A percentile compares a stretch with the other conserved stretches of the same genome.
These are phyloP conservation scores for Drosophila acutilabella DNA, from an alignment of 2,888 invertebrate genomes.

Conservation along the genomic window DNA sequence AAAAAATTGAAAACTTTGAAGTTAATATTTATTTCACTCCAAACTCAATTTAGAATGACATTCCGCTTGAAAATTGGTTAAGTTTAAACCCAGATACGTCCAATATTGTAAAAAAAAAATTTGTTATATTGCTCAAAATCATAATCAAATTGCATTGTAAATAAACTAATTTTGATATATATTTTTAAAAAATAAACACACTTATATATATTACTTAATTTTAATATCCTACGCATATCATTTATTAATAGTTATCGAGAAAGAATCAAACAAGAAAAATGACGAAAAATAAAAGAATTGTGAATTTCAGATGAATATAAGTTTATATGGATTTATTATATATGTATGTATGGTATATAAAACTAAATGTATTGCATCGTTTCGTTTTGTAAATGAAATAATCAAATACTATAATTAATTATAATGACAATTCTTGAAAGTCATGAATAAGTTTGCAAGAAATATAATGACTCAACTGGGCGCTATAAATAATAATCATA, in stretches of 20 bases:
- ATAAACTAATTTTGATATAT: too few relatives aligned
- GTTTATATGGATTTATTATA: conserved; percentile 33
- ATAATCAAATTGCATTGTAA: too few relatives aligned
- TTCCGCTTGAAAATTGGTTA: too few relatives aligned
- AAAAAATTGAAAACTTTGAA: too few relatives aligned
- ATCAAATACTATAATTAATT: conserved; percentile 53
- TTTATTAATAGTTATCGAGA: conserved; percentile 56
- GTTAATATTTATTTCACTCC: too few relatives aligned
- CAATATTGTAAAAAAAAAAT: too few relatives aligned
- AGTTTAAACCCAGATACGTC: too few relatives aligned
- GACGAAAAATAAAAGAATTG: conserved; percentile 32
- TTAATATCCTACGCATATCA: conserved; percentile 49
- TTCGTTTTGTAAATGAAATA: conserved; percentile 52
- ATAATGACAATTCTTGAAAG: conserved; percentile 38
- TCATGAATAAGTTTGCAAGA: conserved; percentile 40
- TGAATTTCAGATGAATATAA: conserved; percentile 43
- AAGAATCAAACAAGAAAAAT: conserved; percentile 23
- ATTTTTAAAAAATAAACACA: too few relatives aligned
- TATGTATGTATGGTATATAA: conserved; percentile 27
- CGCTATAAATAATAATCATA: conserved; percentile 47
- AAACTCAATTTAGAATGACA: too few relatives aligned
- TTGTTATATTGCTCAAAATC: too few relatives aligned
- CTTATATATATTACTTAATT: conserved; percentile 14
- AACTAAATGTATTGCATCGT: conserved; percentile 25
- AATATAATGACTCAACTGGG: conserved; percentile 65